These are phyloP conservation scores for Ecdyonurus torrentis DNA, from an alignment of 2,888 invertebrate genomes.

Conservation along the genomic window DNA sequence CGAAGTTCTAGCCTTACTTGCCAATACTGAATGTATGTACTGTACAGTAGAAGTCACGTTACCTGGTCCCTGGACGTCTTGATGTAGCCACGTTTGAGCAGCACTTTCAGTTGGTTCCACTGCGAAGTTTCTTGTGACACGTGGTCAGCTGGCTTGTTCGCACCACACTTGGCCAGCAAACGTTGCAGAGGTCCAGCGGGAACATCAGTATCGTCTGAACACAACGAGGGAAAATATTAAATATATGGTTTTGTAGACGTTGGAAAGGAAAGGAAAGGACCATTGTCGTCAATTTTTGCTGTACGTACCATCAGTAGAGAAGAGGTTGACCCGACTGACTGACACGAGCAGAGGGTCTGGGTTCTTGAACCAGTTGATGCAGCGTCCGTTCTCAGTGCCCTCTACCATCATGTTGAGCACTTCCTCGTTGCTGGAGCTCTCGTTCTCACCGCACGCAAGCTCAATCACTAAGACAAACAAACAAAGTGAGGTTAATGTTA, in stretches of 20 bases:
- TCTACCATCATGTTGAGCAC: conserved; percentile 49
- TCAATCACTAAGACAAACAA: conserved; percentile 57
- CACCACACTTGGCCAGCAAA: conserved; percentile 5
- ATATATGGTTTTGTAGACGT: too few relatives aligned
- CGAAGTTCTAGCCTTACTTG: too few relatives aligned
- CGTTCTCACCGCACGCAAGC: conserved; percentile 69
- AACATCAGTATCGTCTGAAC: background rate
- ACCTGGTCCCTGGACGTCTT: conserved; percentile 58
- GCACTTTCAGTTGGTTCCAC: conserved; percentile 49
- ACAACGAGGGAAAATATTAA: background rate
- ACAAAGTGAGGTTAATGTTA: conserved; percentile 2
- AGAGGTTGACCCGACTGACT: background rate
- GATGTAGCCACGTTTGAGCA: conserved; percentile 51
- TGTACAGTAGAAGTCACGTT: too few relatives aligned
- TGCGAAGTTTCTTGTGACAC: conserved; percentile 46
- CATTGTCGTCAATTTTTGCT: too few relatives aligned
- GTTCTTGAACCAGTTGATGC: conserved; percentile 49
- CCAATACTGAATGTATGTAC: too few relatives aligned
- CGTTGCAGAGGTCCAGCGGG: background rate
- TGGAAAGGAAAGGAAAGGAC: too few relatives aligned
- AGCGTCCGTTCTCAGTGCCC: conserved; percentile 52
- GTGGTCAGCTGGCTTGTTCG: background rate
- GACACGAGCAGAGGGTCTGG: conserved; percentile 19
- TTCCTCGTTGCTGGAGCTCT: conserved; percentile 37
- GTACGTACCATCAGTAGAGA: too few relatives aligned